phyloP scores from a whole-genome alignment of 2,888 invertebrate genomes.

The Piscicola geometra region DNA sequence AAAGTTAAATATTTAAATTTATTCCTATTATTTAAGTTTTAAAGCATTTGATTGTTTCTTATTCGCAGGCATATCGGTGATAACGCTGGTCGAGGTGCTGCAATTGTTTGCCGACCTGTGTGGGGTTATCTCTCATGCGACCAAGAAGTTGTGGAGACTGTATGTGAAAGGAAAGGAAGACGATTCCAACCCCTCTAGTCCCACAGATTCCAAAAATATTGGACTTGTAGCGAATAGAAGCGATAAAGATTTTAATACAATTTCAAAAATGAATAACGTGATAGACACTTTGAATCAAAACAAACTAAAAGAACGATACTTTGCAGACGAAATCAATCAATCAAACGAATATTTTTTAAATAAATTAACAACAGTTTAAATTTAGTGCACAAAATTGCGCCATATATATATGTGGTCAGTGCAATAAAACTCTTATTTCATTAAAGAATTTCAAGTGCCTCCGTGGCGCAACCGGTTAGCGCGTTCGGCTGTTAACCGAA shows the following conservation, averaged over 20 bases:
- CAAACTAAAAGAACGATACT: not conserved
- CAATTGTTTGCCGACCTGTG: slow-evolving; percentile 42
- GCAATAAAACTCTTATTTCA: not conserved
- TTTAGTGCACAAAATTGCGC: not conserved
- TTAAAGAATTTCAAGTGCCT: not conserved
- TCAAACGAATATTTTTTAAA: not conserved
- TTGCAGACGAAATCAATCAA: not conserved
- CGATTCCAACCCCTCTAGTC: not conserved
- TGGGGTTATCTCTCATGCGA: not conserved
- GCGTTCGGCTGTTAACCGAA: slow-evolving; percentile 36
- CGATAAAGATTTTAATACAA: not conserved
- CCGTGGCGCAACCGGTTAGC: slow-evolving; percentile 35
- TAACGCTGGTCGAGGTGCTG: slow-evolving; percentile 44
- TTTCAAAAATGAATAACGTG: not conserved
- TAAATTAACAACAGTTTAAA: not conserved
- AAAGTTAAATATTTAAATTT: not conserved
- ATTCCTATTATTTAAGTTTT: no score
- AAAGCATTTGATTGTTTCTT: not conserved
- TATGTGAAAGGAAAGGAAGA: not conserved
- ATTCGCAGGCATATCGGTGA: slow-evolving; percentile 42
- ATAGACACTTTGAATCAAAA: not conserved
- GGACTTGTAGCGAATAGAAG: not conserved
- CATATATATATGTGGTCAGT: not conserved
- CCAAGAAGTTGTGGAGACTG: slow-evolving; percentile 11
- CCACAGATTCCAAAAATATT: not conserved